Base-by-base conservation (phyloP, 1,140 invertebrate genomes). In the Zaprionus africanus region DNA sequence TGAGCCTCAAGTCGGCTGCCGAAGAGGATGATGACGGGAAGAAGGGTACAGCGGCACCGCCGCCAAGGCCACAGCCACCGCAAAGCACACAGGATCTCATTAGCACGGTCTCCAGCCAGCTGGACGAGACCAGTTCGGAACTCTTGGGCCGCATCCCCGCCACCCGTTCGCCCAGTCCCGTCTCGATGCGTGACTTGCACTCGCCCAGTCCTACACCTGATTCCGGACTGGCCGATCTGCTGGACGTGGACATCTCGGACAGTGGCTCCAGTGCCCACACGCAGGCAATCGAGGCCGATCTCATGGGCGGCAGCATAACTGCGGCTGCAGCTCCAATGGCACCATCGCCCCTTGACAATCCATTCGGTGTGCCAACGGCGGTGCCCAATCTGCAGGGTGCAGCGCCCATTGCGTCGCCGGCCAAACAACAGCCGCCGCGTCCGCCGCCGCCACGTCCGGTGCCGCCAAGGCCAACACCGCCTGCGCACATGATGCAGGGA, bases 91-190 rank as follows among this genome's bases (percentile, higher is more conserved):
- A 98, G 94, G 96, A 98, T 87, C 93, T 98, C 2, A 96, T 98
- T 26, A 94, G 96, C 56, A 97, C 96, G 13, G 97, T 98, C 0
- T 97, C 97, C 24, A 97, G 96, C 5, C 96, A 96, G 51, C 96
- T 98, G 96, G 97, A 98, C 90, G 96, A 97, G 28, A 97, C 97
- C 1, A 97, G 97, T 63, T 96, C 96, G 19, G 96, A 97, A 91
- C 93, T 98, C 54, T 87, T 98, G 43, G 96, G 97, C 74, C 95
- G 97, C 53, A 94, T 98, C 51, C 96, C 96, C 72, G 96, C 96
- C 9, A 97, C 97, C 1, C 94, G 96, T 71, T 96, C 96, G 1
- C 97, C 96, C 0, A 97, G 96, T 92, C 96, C 97, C 1, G 96
- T 97, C 1, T 95, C 96, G 13, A 96, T 97, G 93, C 93, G 95